A percentile compares a stretch with the other conserved stretches of the same genome.
Evolutionary conservation across 2,888 invertebrate species (phyloP).

Genomic region (Drosophila limbata): DNA sequence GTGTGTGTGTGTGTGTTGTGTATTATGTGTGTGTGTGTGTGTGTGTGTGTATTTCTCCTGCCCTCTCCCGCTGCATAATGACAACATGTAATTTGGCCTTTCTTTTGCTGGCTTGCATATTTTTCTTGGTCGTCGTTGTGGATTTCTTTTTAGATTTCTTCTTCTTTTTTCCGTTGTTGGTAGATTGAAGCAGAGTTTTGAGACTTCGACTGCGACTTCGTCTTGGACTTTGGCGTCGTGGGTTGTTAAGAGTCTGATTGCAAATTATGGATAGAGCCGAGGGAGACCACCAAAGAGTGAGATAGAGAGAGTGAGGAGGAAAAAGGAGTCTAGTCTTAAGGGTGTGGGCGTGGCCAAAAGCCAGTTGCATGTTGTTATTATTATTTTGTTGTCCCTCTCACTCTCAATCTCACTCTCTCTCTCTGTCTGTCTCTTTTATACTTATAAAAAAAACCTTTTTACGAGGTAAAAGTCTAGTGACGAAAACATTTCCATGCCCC

Average conservation of each 20-base stretch:
- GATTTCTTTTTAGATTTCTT: constrained; percentile 32
- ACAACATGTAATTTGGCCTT: constrained; percentile 76
- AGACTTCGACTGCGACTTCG: constrained; percentile 1
- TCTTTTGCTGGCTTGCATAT: constrained; percentile 57
- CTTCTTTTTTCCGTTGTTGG: constrained; percentile 17
- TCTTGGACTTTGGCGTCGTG: constrained; percentile 38
- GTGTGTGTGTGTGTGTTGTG: constrained; percentile 17
- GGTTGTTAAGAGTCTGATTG: constrained; percentile 69
- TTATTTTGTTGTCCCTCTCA: neutral
- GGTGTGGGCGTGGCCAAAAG: constrained; percentile 42
- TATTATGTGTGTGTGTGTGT: constrained; percentile 13
- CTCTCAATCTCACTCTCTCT: neutral
- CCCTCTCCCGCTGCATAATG: constrained; percentile 58
- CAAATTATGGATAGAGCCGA: constrained; percentile 63
- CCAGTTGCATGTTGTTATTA: constrained; percentile 26
- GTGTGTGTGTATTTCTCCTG: constrained; percentile 21
- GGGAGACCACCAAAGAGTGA: constrained; percentile 14
- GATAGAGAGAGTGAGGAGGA: neutral
- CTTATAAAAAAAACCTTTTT: too few relatives aligned
- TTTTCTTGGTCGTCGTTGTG: constrained; percentile 43
- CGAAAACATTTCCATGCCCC: too few relatives aligned
- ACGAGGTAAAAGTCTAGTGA: too few relatives aligned
- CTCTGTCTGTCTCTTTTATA: neutral
- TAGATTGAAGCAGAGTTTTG: neutral
- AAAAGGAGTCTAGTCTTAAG: constrained; percentile 31